Base-by-base conservation (phyloP, 2,113 vertebrate genomes). In the Panthera leo region DNA sequence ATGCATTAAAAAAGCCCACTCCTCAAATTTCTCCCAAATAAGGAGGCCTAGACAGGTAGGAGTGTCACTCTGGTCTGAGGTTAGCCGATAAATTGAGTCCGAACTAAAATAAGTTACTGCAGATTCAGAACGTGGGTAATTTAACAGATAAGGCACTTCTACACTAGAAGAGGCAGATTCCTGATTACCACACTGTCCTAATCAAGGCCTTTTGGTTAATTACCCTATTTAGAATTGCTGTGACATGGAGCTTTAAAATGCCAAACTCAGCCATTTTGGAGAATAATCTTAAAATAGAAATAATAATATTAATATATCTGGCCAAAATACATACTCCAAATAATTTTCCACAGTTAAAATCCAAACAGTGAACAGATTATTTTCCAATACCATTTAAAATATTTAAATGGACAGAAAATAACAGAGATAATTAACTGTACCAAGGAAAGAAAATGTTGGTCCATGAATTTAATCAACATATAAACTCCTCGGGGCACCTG, bases 351-450 rank as follows among this genome's bases (percentile, higher is more conserved):
- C 3, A 55, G 34, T 86, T 83, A 58, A 96, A 93, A 91, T 75
- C 42, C 48, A 89, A 91, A 94, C 14, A 68, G 36, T 87, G 39
- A 92, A 48, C 7, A 31, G 29, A 55, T 65, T 90, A 91, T 67
- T 63, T 92, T 87, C n/a, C 53, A 29, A 42, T 10, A 67, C 9
- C 16, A 94, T n/a, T 94, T 95, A 11, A 95, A 78, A 71, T 71
- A 55, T 96, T 55, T 61, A 94, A 92, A 92, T 78, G 36, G 89
- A 45, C 48, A 88, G 21, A 71, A 95, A 86, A 90, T 45, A 73
- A 73, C 7, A 36, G 36, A 94, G 39, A 78, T 65, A 51, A 75
- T 89, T 85, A 91, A 58, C 48, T 75, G 5, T 79, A 39, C 36
- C 15, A 70, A 94, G 29, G 55, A 79, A 91, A 51, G 34, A 5